Base-by-base conservation (phyloP, 2,113 vertebrate species). In the Caranx melampygus region DNA sequence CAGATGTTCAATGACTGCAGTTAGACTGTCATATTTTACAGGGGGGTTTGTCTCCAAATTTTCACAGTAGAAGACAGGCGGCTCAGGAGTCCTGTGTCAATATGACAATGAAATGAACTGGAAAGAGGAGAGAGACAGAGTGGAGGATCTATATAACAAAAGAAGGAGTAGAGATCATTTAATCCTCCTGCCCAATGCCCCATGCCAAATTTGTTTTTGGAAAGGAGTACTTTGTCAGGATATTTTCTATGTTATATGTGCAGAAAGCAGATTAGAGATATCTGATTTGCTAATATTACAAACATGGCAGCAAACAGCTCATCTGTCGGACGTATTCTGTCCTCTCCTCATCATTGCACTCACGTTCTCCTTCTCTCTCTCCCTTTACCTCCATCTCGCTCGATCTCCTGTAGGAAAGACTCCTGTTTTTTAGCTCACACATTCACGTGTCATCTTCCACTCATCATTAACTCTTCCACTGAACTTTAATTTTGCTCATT, bases 261-360 rank as follows among this genome's bases (percentile, higher is more conserved):
- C 69, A 81, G 67, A 88, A 88, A 92, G 85, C 75, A 86, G 87
- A 94, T 92, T 86, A 92, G 59, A 82, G 76, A 84, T 90, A 90
- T 91, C 84, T 88, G 80, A 90, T 92, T 91, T 92, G 68, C 72
- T 90, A 86, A 86, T 87, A 82, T 92, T 83, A 88, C 84, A 61
- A 88, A 83, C 44, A 75, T 34, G 13, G 13, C 65, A 84, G 70
- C 69, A 68, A 80, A 81, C 58, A 31, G 79, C 77, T 88, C 74
- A 83, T 87, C 86, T 78, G 63, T 69, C 45, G 75, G 60, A 78
- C 2, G 1, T 45, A 42, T 62, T 61, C 72, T 54, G 34, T 70
- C 60, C 40, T 54, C 51, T 66, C 6, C 18, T 63, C 40, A 35
- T 44, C 4, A 0, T 26, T 9, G 11, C 63, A n/a, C 3, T 59